Conservation (phyloP, 2,797 vertebrate species). For the Anabas testudineus region DNA sequence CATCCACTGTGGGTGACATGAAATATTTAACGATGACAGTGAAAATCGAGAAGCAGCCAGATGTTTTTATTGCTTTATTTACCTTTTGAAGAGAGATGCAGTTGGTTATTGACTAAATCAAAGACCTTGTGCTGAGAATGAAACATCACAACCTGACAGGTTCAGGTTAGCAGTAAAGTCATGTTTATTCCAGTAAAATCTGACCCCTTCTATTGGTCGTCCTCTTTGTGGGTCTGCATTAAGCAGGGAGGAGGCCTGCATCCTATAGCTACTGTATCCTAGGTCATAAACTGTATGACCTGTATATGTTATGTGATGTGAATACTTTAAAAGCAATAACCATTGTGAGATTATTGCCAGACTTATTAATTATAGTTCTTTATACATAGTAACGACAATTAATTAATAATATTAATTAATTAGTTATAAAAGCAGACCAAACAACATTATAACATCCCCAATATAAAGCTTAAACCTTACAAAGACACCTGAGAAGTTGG, state of each 20-base stretch:
- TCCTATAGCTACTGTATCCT: too few species aligned
- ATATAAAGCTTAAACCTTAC: too few species aligned
- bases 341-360: neutral
- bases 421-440: neutral
- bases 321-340: neutral
- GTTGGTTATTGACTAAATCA: slow-evolving; percentile 8
- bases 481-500: too few species aligned
- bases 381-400: too few species aligned
- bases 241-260: slow-evolving; percentile 8
- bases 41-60: slow-evolving; percentile 7
- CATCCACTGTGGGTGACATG: slow-evolving; percentile 37
- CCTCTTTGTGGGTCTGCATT: slow-evolving; percentile 11
- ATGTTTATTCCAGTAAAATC: neutral
- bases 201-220: neutral
- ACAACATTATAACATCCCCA: neutral
- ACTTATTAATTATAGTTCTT: too few species aligned
- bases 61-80: slow-evolving; percentile 36
- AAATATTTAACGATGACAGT: slow-evolving; percentile 57
- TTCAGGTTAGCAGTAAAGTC: neutral
- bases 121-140: neutral
- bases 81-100: slow-evolving; percentile 11
- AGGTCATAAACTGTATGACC: too few species aligned
- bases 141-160: neutral
- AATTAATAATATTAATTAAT: too few species aligned
- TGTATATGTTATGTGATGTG: neutral